Base-by-base conservation (phyloP, 2,113 vertebrate genomes). In the Myrmophylax atrothorax region DNA sequence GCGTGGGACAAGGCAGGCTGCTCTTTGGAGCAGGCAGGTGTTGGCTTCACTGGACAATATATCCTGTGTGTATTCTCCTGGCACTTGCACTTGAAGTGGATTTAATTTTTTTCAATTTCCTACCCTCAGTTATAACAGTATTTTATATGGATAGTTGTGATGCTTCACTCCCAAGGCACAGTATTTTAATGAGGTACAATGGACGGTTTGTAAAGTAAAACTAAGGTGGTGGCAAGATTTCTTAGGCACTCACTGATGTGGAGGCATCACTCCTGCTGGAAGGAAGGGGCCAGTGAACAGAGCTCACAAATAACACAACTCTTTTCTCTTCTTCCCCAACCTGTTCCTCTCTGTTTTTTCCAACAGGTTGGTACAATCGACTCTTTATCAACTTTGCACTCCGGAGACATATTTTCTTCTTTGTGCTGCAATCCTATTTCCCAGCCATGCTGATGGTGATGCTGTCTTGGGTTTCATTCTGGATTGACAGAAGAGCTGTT, bases 381-480 rank as follows among this genome's bases (percentile, higher is more conserved):
- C 98, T 99, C 89, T 99, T 99, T 97, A 99, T 99, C 90, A 99
- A 98, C 94, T 99, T 99, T 97, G 98, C 98, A 84, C 98, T 99
- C 60, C 98, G 98, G 90, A 98, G 99, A 85, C 98, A 99, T 93
- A 98, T 99, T 96, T 99, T 99, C 98, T 99, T 99, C 97, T 99
- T 99, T 89, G 97, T 99, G 97, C 98, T 99, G 53, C 99, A 99
- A 97, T 99, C 99, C 16, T 99, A 99, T 94, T 99, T 99, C 90
- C 99, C 98, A 70, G 99, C 99, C 69, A 99, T 99, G 98, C 94
- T 99, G 96, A 99, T 99, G 99, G 99, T 99, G 49, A 98, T 99
- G 92, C 97, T 99, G 47, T 99, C 98, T 10, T 99, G 99, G 99
- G 99, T 99, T 72, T 99, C 99, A 37, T 99, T 99, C 97, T 99